These are phyloP conservation scores for Synergus laeviventris DNA, from an alignment of 2,888 invertebrate species.

Conservation along the genomic window DNA sequence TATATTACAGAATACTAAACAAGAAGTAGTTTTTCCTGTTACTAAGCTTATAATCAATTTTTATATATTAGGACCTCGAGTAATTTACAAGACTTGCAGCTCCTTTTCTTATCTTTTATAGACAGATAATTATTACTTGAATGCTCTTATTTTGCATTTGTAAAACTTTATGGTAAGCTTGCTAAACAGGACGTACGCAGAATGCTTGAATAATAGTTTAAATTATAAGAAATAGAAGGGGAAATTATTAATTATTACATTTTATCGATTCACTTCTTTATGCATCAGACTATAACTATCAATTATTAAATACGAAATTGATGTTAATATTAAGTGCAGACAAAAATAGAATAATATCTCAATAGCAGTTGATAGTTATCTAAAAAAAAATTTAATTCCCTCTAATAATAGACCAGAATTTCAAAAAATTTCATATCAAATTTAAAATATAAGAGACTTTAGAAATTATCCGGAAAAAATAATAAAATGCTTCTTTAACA, in stretches of 20 bases:
- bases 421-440: background rate
- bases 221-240: slow-evolving; percentile 12
- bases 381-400: slow-evolving; percentile 2
- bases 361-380: background rate
- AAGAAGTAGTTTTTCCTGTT: slow-evolving; percentile 5
- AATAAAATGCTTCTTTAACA: no score
- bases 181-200: background rate
- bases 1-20: background rate
- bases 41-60: slow-evolving; percentile 10
- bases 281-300: slow-evolving; percentile 23
- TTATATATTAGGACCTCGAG: background rate
- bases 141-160: slow-evolving; percentile 21
- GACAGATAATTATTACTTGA: slow-evolving; percentile 29
- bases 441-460: background rate
- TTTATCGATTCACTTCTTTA: slow-evolving; percentile 22
- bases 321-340: slow-evolving; percentile 10
- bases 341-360: slow-evolving; percentile 32
- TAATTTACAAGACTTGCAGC: background rate
- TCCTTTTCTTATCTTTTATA: background rate
- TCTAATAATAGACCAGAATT: background rate
- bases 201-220: slow-evolving; percentile 17
- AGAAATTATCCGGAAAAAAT: background rate
- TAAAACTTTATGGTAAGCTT: slow-evolving; percentile 3
- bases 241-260: slow-evolving; percentile 14
- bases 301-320: slow-evolving; percentile 22